These are phyloP conservation scores for Dolomedes plantarius DNA, from an alignment of 2,888 invertebrate species.

Conservation along the genomic window DNA sequence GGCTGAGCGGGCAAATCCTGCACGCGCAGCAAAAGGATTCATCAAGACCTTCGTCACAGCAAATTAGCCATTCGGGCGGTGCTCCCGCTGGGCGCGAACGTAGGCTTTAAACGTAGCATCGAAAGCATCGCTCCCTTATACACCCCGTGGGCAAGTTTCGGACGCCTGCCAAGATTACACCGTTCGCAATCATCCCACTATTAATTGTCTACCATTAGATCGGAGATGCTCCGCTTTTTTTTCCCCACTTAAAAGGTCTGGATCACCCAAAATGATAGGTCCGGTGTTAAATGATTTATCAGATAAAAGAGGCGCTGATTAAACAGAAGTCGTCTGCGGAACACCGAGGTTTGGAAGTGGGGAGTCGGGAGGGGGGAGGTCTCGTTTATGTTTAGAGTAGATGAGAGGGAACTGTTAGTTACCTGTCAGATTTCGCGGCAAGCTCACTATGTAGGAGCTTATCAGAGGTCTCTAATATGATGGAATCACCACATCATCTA, in stretches of 20 bases:
- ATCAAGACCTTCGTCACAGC: too few relatives aligned
- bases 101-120: neutral
- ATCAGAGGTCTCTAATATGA: neutral
- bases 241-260: neutral
- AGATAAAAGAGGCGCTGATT: constrained; percentile 3
- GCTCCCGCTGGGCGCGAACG: neutral
- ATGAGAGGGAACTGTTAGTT: neutral
- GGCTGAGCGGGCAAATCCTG: too few relatives aligned
- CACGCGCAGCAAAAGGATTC: too few relatives aligned
- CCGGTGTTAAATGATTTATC: constrained; percentile 57
- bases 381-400: neutral
- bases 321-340: constrained; percentile 16
- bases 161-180: constrained; percentile 11
- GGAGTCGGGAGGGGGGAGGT: neutral
- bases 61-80: neutral
- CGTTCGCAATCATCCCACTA: constrained; percentile 14
- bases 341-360: neutral
- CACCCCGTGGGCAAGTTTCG: constrained; percentile 5
- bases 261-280: constrained; percentile 46
- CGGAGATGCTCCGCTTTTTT: constrained; percentile 26
- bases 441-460: neutral
- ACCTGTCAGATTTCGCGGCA: neutral
- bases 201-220: constrained; percentile 56
- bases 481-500: too few relatives aligned
- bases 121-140: neutral